Conservation (phyloP, 2,797 vertebrate genomes). For the Gymnopithys bicolor region DNA sequence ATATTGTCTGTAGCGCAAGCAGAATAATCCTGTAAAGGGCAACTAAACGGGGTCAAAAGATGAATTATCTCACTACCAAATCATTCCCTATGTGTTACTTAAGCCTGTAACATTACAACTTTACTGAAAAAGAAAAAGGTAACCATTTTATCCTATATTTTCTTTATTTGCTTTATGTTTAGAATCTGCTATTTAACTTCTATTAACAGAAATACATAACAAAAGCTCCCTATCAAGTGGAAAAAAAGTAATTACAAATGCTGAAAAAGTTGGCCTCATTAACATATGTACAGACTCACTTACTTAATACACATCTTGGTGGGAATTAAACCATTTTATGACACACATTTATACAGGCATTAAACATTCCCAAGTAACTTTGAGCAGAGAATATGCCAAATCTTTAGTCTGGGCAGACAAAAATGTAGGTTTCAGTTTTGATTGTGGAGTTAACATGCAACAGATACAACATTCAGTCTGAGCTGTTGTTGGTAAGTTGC, state of each 20-base stretch:
- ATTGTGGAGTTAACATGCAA: slow-evolving; percentile 69
- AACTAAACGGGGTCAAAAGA: slow-evolving; percentile 72
- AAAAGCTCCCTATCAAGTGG: slow-evolving; percentile 84
- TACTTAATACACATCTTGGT: slow-evolving; percentile 83
- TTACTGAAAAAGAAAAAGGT: slow-evolving; percentile 80
- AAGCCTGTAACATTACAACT: slow-evolving; percentile 69
- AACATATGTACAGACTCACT: slow-evolving; percentile 87
- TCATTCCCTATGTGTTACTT: slow-evolving; percentile 69
- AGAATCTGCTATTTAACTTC: slow-evolving; percentile 80
- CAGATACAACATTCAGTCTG: slow-evolving; percentile 77
- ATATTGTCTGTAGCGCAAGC: slow-evolving; percentile 59
- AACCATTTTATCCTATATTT: slow-evolving; percentile 83
- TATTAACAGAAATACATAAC: slow-evolving; percentile 86
- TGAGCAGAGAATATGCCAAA: slow-evolving; percentile 70
- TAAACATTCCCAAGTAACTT: slow-evolving; percentile 68
- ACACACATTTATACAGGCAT: slow-evolving; percentile 82
- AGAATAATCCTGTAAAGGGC: slow-evolving; percentile 60
- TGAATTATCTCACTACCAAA: slow-evolving; percentile 55
- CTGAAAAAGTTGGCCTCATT: slow-evolving; percentile 87
- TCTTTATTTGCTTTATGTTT: slow-evolving; percentile 83
- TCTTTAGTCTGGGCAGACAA: slow-evolving; percentile 65
- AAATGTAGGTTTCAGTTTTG: slow-evolving; percentile 60
- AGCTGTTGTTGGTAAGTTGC: slow-evolving; percentile 73
- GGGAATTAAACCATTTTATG: slow-evolving; percentile 78
- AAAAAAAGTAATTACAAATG: slow-evolving; percentile 90